A percentile compares a stretch with the other conserved stretches of the same genome.
Conservation (phyloP, 1,140 invertebrate species). For the Brachionus angularis region DNA sequence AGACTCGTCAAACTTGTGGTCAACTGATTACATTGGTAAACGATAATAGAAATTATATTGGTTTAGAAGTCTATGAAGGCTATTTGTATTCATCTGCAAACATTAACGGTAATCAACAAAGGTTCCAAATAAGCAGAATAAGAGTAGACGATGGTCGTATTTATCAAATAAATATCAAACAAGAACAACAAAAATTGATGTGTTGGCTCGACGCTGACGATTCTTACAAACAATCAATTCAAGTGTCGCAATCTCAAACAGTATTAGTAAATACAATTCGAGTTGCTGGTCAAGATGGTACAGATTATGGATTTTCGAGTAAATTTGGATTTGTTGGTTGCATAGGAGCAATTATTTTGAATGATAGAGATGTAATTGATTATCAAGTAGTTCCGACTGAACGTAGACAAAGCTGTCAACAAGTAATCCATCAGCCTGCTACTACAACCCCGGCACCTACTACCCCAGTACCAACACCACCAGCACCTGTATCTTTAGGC, state of each 20-base stretch:
- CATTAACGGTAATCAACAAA: neutral
- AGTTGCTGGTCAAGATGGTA: slow-evolving; percentile 7
- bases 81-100: slow-evolving; percentile 26
- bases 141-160: slow-evolving; percentile 37
- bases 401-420: slow-evolving; percentile 32
- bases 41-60: slow-evolving; percentile 13
- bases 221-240: slow-evolving; percentile 14
- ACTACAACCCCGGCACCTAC: neutral
- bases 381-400: slow-evolving; percentile 31
- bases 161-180: slow-evolving; percentile 30
- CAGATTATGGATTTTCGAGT: neutral
- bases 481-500: slow-evolving; percentile 5
- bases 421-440: slow-evolving; percentile 4
- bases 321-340: slow-evolving; percentile 22
- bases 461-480: neutral
- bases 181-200: slow-evolving; percentile 14
- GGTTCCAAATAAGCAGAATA: slow-evolving; percentile 15
- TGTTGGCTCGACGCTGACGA: slow-evolving; percentile 39
- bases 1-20: slow-evolving; percentile 35
- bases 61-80: neutral
- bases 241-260: neutral
- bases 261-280: neutral
- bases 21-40: neutral
- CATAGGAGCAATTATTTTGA: slow-evolving; percentile 5
- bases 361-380: slow-evolving; percentile 29